These are phyloP conservation scores for Acrossocheilus fasciatus DNA, from an alignment of 2,797 vertebrate genomes.

Conservation along the genomic window DNA sequence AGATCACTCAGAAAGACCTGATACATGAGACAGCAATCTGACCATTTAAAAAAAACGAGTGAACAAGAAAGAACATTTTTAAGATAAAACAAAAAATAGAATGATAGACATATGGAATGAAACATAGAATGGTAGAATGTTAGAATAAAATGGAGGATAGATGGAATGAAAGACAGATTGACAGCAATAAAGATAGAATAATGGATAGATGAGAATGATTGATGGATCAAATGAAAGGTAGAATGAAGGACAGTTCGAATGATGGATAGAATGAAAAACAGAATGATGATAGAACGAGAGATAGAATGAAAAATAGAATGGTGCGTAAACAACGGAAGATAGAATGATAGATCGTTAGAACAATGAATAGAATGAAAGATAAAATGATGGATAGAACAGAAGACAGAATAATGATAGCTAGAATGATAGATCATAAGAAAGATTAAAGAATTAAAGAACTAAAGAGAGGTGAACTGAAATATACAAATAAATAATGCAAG, in stretches of 20 bases:
- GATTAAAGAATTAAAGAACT: neutral
- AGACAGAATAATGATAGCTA: neutral
- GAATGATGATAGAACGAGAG: neutral
- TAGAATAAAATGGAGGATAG: neutral
- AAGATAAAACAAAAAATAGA: neutral
- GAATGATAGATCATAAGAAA: neutral
- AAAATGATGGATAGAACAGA: neutral
- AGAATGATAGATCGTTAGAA: neutral
- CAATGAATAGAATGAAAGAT: neutral
- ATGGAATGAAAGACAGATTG: neutral
- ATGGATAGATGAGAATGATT: neutral
- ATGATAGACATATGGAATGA: neutral
- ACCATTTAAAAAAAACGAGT: neutral
- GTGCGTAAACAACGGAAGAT: neutral
- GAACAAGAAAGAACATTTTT: slow-evolving; percentile 60
- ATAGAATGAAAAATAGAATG: neutral
- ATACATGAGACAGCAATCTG: slow-evolving; percentile 87
- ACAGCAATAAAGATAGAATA: neutral
- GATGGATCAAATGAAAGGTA: neutral
- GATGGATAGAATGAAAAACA: neutral
- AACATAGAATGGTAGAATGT: neutral
- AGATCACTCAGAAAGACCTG: slow-evolving; percentile 86
- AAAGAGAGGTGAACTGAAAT: neutral
- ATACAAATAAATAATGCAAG: neutral
- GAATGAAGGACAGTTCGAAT: neutral